These are phyloP conservation scores for Lasioglossum calceatum DNA, from an alignment of 2,888 invertebrate species.

Conservation along the genomic window DNA sequence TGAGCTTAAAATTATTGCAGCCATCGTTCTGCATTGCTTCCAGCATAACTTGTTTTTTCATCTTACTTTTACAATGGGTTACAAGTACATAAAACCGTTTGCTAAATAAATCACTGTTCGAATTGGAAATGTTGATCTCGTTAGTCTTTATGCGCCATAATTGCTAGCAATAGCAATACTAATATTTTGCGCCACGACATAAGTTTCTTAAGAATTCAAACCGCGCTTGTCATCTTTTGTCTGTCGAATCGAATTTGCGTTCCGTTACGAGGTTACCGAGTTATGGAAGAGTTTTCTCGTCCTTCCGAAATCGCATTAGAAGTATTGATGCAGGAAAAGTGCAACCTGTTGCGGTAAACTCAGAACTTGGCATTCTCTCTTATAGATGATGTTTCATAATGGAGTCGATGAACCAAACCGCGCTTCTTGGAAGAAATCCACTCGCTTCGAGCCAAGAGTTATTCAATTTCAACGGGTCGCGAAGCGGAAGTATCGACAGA, in stretches of 20 bases:
- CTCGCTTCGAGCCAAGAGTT: conserved; percentile 42
- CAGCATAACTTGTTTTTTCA: too few relatives aligned
- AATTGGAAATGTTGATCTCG: not conserved
- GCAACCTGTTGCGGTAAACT: conserved; percentile 53
- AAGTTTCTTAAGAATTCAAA: not conserved
- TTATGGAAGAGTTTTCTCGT: not conserved
- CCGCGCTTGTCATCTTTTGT: not conserved
- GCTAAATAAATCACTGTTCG: not conserved
- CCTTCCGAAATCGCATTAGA: not conserved
- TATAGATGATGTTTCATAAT: conserved; percentile 55
- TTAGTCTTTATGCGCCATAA: not conserved
- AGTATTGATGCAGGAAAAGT: conserved; percentile 16
- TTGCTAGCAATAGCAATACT: not conserved
- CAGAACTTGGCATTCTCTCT: conserved; percentile 41
- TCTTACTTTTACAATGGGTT: too few relatives aligned
- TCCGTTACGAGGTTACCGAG: not conserved
- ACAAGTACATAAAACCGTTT: not conserved
- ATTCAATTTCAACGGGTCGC: conserved; percentile 56
- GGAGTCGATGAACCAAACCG: conserved; percentile 50
- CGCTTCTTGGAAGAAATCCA: conserved; percentile 40
- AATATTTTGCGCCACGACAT: not conserved
- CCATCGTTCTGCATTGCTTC: too few relatives aligned
- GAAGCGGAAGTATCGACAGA: conserved; percentile 28
- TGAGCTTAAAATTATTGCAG: too few relatives aligned
- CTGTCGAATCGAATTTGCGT: conserved; percentile 15